phyloP scores from a whole-genome alignment of 2,113 vertebrate species.

The Xiphorhynchus elegans region DNA sequence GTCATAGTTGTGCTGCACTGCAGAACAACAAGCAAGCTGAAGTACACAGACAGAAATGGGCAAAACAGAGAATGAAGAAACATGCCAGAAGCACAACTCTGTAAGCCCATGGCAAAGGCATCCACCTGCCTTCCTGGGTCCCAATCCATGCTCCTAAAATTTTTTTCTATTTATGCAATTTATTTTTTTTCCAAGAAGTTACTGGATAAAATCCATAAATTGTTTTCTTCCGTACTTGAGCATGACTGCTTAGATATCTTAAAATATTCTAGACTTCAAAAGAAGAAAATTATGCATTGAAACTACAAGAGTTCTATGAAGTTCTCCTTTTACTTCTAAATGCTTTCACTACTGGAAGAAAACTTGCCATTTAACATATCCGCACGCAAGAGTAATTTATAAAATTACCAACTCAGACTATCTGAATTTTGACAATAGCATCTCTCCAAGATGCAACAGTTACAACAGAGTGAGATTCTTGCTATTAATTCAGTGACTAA shows the following conservation, averaged over 20 bases:
- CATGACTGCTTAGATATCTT: neutral
- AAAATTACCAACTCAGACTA: neutral
- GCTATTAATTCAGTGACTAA: neutral
- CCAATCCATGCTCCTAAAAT: neutral
- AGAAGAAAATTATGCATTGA: neutral
- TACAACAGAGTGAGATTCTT: neutral
- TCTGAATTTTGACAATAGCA: neutral
- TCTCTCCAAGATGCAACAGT: neutral
- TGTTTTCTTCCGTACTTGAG: neutral
- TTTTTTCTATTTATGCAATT: neutral
- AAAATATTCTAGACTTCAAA: neutral
- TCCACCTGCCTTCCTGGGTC: neutral
- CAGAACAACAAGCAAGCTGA: neutral
- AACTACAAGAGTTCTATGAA: neutral
- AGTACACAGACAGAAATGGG: neutral
- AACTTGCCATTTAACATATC: neutral
- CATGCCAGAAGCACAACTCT: neutral
- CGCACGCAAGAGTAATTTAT: neutral
- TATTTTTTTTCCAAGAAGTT: neutral
- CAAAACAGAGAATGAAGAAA: neutral
- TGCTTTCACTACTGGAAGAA: neutral
- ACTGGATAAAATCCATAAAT: neutral
- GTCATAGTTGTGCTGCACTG: neutral
- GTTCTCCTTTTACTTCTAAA: neutral
- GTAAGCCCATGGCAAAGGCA: neutral